phyloP scores from a whole-genome alignment of 1,140 invertebrate species.

The Drosophila paulistorum region DNA sequence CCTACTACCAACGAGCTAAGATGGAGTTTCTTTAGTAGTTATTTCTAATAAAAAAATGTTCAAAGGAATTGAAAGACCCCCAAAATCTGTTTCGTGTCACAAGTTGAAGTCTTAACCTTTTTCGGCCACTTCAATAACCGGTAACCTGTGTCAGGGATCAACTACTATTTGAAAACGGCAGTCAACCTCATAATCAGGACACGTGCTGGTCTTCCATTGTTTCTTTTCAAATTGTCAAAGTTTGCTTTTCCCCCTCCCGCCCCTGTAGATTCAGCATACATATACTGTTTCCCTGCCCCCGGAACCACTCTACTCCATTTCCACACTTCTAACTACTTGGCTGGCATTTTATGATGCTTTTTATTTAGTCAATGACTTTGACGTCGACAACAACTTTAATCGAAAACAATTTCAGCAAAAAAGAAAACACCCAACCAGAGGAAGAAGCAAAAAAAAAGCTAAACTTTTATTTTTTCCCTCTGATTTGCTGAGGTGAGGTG shows the following conservation, averaged over 20 bases:
- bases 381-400: slow-evolving; percentile 76
- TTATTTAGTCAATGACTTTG: slow-evolving; percentile 80
- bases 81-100: slow-evolving; percentile 12
- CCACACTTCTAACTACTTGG: slow-evolving; percentile 58
- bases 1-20: no score
- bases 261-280: no score
- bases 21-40: no score
- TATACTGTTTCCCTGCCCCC: background rate
- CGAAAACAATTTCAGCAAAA: slow-evolving; percentile 60
- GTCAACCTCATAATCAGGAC: slow-evolving; percentile 67
- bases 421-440: background rate
- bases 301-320: background rate
- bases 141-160: slow-evolving; percentile 27
- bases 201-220: slow-evolving; percentile 73
- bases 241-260: slow-evolving; percentile 41
- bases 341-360: slow-evolving; percentile 70
- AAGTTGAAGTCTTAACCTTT: slow-evolving; percentile 13
- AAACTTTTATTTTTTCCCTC: slow-evolving; percentile 2
- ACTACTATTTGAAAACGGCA: slow-evolving; percentile 33
- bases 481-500: slow-evolving; percentile 51
- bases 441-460: background rate
- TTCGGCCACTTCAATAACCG: background rate
- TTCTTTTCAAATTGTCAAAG: slow-evolving; percentile 74
- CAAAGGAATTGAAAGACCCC: slow-evolving; percentile 15
- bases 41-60: background rate